Base-by-base conservation (phyloP, 1,140 invertebrate genomes). In the Micrasema longulum region DNA sequence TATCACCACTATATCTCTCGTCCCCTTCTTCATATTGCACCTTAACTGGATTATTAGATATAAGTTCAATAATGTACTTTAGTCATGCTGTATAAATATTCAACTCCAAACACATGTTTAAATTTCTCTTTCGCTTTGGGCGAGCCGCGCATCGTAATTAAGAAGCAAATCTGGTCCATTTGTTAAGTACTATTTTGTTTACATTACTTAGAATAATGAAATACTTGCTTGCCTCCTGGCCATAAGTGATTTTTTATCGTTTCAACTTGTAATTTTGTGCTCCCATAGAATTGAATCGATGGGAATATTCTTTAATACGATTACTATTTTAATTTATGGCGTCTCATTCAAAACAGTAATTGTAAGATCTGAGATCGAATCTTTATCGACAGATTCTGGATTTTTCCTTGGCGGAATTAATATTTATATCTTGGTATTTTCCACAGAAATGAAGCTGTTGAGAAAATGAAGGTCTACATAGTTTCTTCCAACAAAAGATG, bases 91-190 rank as follows among this genome's bases (percentile, higher is more conserved):
- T 20, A 63, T 47, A 63, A 63, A 63, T 63, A 63, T 18, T 3
- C 2, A 60, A 26, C 11, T 63, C 60, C 47, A 45, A 45, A 38
- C 26, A 45, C 60, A 47, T 31, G 43, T 63, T 63, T 45, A 63
- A 63, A 63, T 63, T 63, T 63, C 60, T 63, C 60, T 63, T 63
- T 14, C 18, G 38, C 60, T 45, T 9, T 31, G 41, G 60, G 60
- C 60, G 43, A 18, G 7, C 20, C 38, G 60, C 43, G 1, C 60
- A 63, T 47, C 43, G 38, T 63, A 63, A 63, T 63, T 47, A 63
- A 63, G 60, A 63, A 63, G 60, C 60, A 63, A 22, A 60, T 60
- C 55, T 41, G 7, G 55, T 60, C 20, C 48, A 23, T 60, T 20
- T 60, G 16, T 26, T 36, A 10, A 22, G 36, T n/a, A 18, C 55